Base-by-base conservation (phyloP, 2,888 invertebrate genomes). In the Drosophila fulvimacula region DNA sequence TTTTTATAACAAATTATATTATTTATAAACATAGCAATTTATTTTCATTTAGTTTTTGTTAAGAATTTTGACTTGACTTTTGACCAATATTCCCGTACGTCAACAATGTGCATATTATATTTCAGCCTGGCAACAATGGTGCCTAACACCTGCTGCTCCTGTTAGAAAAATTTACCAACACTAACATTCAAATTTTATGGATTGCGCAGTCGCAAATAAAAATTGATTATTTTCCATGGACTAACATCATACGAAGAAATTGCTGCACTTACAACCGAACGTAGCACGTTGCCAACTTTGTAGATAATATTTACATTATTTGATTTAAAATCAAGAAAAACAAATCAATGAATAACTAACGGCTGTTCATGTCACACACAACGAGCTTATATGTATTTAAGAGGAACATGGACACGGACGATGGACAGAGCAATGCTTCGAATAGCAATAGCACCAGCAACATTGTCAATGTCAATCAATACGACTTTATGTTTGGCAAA, bases 401-500 rank as follows among this genome's bases (percentile, higher is more conserved):
- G 39, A 19, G 21, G 48, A 72, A 70, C 76, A 71, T 81, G 87
- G 87, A 87, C 44, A 42, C 76, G 44, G 84, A 87, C 21, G 82
- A 82, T 39, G 69, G 68, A 46, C 66, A 57, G 11, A 82, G 80
- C 58, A 67, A 62, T 48, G 62, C 68, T 10, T 58, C 59, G 36
- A 72, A 57, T 42, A 67, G 58, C 57, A 70, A 60, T 32, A 53
- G 46, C 24, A 72, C 70, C 53, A 57, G 42, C 17, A 73, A 73
- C 53, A 51, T 79, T 75, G 73, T 82, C 80, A 49, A 66, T 72
- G 67, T 56, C 51, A 73, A 70, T 13, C 90, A 91, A 79, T 89
- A 87, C 34, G 91, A 90, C 49, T 85, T 90, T 46, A 82, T 91
- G 32, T 65, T 84, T 64, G 93, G 92, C 15, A 91, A 93, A 71